phyloP scores from a whole-genome alignment of 2,888 invertebrate genomes.

The Papilio protenor region DNA sequence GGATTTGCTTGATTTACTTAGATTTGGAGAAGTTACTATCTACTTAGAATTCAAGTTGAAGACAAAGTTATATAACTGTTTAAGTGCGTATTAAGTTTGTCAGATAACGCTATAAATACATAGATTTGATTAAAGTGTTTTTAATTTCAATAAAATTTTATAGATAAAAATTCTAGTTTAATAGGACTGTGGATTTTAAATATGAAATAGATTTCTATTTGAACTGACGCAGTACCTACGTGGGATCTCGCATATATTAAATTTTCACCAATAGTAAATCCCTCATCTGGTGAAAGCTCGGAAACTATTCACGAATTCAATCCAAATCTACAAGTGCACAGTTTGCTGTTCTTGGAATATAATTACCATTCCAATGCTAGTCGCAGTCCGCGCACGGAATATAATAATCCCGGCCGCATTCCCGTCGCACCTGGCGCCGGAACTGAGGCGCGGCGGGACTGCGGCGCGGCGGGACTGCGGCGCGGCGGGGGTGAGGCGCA shows the following conservation, averaged over 20 bases:
- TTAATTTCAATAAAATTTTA: too few species aligned
- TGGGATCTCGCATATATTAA: background rate
- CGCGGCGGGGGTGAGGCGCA: constrained; percentile 10
- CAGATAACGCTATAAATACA: too few species aligned
- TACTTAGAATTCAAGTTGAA: constrained; percentile 2
- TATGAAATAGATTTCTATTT: background rate
- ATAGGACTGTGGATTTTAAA: background rate
- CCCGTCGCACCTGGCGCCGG: constrained; percentile 33
- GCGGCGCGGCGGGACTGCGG: background rate
- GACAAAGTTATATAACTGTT: constrained; percentile 9
- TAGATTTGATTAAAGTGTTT: too few species aligned
- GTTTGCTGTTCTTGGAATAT: constrained; percentile 14
- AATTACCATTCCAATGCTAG: constrained; percentile 35
- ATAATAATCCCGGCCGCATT: constrained; percentile 34
- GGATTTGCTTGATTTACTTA: constrained; percentile 14
- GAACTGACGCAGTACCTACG: background rate
- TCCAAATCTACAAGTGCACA: constrained; percentile 19
- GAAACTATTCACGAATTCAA: constrained; percentile 31
- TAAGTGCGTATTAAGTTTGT: background rate
- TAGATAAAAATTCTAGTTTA: too few species aligned
- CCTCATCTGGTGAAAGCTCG: constrained; percentile 5
- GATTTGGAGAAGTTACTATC: constrained; percentile 9
- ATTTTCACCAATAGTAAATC: background rate
- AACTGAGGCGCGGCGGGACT: background rate
- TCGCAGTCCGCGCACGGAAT: constrained; percentile 20